These are phyloP conservation scores for Natrix natrix DNA, from an alignment of 2,797 vertebrate genomes.

Conservation along the genomic window DNA sequence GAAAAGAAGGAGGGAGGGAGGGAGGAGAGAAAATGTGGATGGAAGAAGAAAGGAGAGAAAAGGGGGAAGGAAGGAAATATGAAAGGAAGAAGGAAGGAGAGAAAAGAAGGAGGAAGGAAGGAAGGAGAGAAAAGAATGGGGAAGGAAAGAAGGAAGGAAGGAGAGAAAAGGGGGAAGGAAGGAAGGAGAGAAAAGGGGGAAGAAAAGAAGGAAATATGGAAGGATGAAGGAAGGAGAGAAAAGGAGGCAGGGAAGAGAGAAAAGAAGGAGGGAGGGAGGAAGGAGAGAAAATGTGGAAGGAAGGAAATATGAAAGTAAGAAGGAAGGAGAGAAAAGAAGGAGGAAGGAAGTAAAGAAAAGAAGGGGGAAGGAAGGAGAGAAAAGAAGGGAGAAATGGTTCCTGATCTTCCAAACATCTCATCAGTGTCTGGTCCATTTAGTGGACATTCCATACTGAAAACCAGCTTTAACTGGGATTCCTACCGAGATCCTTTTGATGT, in stretches of 20 bases:
- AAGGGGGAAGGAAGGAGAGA: not conserved
- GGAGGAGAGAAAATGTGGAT: no score
- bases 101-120: not conserved
- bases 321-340: not conserved
- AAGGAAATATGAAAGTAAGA: not conserved
- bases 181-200: no score
- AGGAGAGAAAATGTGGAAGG: rapidly evolving
- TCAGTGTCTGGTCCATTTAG: not conserved
- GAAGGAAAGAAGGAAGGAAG: no score
- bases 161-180: no score
- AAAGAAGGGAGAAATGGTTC: not conserved
- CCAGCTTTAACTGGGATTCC: not conserved
- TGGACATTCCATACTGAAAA: not conserved
- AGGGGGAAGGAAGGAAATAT: not conserved
- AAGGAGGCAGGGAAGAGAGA: rapidly evolving
- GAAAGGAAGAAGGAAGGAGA: not conserved
- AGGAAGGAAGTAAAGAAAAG: not conserved
- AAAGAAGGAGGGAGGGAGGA: not conserved
- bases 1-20: no score
- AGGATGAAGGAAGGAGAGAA: no score
- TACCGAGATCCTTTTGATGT: not conserved
- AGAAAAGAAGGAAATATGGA: no score
- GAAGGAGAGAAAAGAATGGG: no score
- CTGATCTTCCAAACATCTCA: not conserved
- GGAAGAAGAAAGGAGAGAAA: no score